These are phyloP conservation scores for Siphlonurus alternatus DNA, from an alignment of 2,888 invertebrate genomes.

Conservation along the genomic window DNA sequence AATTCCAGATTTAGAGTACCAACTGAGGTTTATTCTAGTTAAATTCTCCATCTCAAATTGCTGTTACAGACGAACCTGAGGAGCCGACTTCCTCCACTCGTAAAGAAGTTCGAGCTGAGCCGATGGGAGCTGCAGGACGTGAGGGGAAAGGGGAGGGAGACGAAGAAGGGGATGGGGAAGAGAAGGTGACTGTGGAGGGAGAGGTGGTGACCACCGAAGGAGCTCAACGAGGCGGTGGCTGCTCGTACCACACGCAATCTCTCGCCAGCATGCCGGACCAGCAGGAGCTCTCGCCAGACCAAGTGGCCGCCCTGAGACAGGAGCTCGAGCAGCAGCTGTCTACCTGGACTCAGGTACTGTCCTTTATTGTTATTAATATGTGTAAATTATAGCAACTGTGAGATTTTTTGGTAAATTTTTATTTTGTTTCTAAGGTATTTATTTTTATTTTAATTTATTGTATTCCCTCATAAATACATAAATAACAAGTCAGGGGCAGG, in stretches of 20 bases:
- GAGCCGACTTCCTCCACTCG: constrained; percentile 7
- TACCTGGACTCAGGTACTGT: constrained; percentile 31
- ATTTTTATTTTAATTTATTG: too few species aligned
- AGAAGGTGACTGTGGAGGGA: constrained; percentile 42
- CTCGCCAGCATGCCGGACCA: constrained; percentile 17
- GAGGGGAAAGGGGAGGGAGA: constrained; percentile 28
- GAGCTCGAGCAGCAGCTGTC: constrained; percentile 34
- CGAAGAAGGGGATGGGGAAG: constrained; percentile 27
- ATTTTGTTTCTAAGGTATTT: too few species aligned
- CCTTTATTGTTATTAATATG: constrained; percentile 6
- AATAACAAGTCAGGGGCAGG: too few species aligned
- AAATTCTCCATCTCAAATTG: too few species aligned
- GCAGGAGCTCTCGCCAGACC: constrained; percentile 15
- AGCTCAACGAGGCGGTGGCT: constrained; percentile 50
- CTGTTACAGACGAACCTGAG: constrained; percentile 3
- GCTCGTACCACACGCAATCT: constrained; percentile 55
- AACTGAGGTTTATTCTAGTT: too few species aligned
- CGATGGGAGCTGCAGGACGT: constrained; percentile 25
- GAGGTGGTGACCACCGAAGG: constrained; percentile 46
- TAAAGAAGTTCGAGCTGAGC: constrained; percentile 22
- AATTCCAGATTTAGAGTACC: too few species aligned
- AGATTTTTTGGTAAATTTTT: too few species aligned
- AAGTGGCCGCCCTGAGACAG: constrained; percentile 21
- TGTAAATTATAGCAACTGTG: too few species aligned
- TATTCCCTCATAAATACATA: too few species aligned